These are phyloP conservation scores for Hipposideros larvatus DNA, from an alignment of 2,797 vertebrate genomes.

Conservation along the genomic window DNA sequence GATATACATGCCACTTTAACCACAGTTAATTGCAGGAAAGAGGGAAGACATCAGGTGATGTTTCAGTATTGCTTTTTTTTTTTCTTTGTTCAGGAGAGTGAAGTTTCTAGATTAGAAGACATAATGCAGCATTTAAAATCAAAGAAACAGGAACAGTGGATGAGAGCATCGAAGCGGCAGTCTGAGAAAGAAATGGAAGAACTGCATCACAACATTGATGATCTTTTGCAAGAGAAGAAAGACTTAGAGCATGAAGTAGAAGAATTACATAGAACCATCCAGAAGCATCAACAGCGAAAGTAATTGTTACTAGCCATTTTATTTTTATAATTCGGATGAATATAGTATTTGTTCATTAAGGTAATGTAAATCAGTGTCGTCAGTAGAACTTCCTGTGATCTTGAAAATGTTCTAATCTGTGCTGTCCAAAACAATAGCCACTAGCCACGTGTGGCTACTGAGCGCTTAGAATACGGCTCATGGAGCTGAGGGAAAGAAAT, in stretches of 20 bases:
- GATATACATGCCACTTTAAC: neutral
- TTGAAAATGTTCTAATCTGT: conserved; percentile 11
- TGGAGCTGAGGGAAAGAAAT: conserved; percentile 14
- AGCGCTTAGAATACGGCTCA: conserved; percentile 17
- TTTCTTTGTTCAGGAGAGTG: conserved; percentile 84
- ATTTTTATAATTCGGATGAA: conserved; percentile 43
- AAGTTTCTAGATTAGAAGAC: conserved; percentile 87
- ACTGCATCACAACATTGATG: conserved; percentile 81
- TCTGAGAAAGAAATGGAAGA: conserved; percentile 80
- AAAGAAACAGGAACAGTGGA: conserved; percentile 74
- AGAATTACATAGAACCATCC: conserved; percentile 85
- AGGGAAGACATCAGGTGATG: neutral
- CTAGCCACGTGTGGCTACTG: neutral
- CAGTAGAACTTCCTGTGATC: neutral
- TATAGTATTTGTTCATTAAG: neutral
- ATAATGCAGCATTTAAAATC: conserved; percentile 86
- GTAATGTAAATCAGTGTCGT: neutral
- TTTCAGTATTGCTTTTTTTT: conserved; percentile 38
- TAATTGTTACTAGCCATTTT: conserved; percentile 79
- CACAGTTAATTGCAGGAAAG: conserved; percentile 49
- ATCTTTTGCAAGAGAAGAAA: conserved; percentile 86
- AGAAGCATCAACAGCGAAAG: conserved; percentile 85
- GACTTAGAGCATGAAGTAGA: conserved; percentile 87
- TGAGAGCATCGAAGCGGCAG: conserved; percentile 65
- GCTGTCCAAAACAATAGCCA: neutral